Evolutionary conservation across 37 sponge, comb jelly and placozoan genomes (phyloP), one percentile per base, ranked within the genome.

Genomic region (Halichondria panicea): DNA sequence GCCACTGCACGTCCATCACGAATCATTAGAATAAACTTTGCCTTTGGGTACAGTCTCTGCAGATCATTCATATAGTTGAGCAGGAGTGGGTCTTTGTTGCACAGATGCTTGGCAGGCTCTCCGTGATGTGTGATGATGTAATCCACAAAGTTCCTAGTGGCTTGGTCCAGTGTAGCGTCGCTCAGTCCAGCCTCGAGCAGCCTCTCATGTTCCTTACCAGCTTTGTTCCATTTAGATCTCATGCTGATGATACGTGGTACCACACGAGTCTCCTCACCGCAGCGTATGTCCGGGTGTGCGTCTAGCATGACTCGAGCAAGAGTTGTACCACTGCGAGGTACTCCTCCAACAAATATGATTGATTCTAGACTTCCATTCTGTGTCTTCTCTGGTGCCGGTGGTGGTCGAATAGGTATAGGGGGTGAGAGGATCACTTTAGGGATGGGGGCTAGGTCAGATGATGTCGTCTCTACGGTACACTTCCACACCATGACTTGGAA

Each of bases 181-280:
- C 43, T 70, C 38, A 95, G 66, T 1, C 93, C 93, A 0, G 90
- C 96, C 27, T 74, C 85, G 11, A 43, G 40, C 30, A 92, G 77
- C 6, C 96, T 48, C 55, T 63, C 25, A 15, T 55, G 69, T 56
- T 95, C 96, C 50, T 64, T 71, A 1, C 61, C 73, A 1, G 74
- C 37, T 30, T 48, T 66, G 12, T 42, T 43, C 87, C 86, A 81
- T 19, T 71, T 45, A 22, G 45, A 57, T 46, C 68, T 64, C 90
- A 95, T 92, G 24, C 28, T 41, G 8, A 95, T 45, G 0, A 92
- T 42, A 0, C 93, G 68, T 1, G 96, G 92, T 32, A 95, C 62
- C n/a, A 95, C 73, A 24, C 96, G 55, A 9, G 96, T 95, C 73
- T 95, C 96, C 52, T 92, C 87, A 1, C 96, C 96, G 48, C 96